A percentile compares a stretch with the other conserved stretches of the same genome.
These are phyloP conservation scores for Cosmorhoe ocellata DNA, from an alignment of 2,888 invertebrate species.

Conservation along the genomic window DNA sequence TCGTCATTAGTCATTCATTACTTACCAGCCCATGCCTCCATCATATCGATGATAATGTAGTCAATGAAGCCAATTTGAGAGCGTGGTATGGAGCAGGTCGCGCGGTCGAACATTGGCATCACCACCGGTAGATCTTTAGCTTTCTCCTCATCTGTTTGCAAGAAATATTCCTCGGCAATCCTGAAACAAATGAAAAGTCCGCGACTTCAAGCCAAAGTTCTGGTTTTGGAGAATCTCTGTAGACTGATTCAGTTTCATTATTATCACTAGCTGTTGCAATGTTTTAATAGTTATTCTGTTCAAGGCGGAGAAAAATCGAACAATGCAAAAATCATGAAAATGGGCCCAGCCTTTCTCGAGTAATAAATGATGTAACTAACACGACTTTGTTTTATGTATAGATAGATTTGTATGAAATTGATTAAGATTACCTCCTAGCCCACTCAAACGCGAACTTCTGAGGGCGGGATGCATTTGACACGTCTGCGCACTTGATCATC, in stretches of 20 bases:
- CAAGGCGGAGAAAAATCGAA: too few species aligned
- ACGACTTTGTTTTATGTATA: too few species aligned
- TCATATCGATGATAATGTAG: constrained; percentile 98
- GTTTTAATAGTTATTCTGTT: too few species aligned
- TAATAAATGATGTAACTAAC: too few species aligned
- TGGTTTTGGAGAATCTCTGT: too few species aligned
- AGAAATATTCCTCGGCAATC: constrained; percentile 98
- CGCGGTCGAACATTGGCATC: constrained; percentile 99
- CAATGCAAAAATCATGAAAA: too few species aligned
- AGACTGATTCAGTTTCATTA: too few species aligned
- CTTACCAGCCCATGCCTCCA: constrained; percentile 97
- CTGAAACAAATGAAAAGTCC: constrained; percentile 59
- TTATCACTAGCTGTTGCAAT: too few species aligned
- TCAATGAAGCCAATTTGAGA: constrained; percentile 99
- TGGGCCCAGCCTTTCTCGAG: too few species aligned
- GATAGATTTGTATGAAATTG: too few species aligned
- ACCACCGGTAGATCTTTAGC: constrained; percentile 94
- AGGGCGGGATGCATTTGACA: constrained; percentile 97
- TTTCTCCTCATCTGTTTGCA: constrained; percentile 98
- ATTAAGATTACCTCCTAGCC: constrained; percentile 85
- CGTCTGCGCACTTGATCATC: constrained; percentile 99
- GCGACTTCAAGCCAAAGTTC: too few species aligned
- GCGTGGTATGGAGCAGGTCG: constrained; percentile 97
- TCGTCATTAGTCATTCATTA: too few species aligned
- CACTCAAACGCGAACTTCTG: constrained; percentile 93